Evolutionary conservation across 2,113 vertebrate species (phyloP), one percentile per base, ranked within the genome.

Genomic region (Montifringilla adamsi): DNA sequence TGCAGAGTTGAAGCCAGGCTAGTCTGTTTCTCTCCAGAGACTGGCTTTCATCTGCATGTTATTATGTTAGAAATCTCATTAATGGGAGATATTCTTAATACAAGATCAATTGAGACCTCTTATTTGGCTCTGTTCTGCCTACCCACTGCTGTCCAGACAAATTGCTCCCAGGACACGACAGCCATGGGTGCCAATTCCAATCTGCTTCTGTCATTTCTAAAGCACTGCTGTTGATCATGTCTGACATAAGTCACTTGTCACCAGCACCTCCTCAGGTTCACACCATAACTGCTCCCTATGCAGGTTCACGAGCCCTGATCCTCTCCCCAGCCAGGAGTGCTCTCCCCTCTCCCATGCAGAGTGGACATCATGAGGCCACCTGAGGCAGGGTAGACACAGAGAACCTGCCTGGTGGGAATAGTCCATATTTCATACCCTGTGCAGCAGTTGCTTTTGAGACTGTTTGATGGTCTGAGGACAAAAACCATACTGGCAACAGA

Each of bases 291-390:
- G 37, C 31, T 53, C 19, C 66, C 41, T 60, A 1, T 4, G 1
- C 1, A 80, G 1, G 7, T 24, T 64, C 46, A 64, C 33, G 41
- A 62, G 15, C 11, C 30, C 41, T 1, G 3, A 28, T 76, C 58
- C 47, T 62, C 55, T 77, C 59, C 68, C 30, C 49, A 60, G 15
- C 6, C 60, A 67, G 26, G 5, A 11, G 5, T 64, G n/a, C 3
- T 2, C 46, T 59, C 43, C 72, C 5, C 30, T 67, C 44, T 1
- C 0, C 24, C 2, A 0, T 22, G 23, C 55, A 46, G 41, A 68
- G 33, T 27, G 43, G 43, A 27, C 20, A 30, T 14, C n/a, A 14
- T 13, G 58, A 83, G n/a, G 22, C 17, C 50, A 66, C 16, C 30
- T 88, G 15, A 69, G 73, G 33, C 4, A 33, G 26, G 30, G 15